A percentile compares a stretch with the other conserved stretches of the same genome.
phyloP scores from a whole-genome alignment of 2,888 invertebrate species.

The Melangyna quadrimaculata region DNA sequence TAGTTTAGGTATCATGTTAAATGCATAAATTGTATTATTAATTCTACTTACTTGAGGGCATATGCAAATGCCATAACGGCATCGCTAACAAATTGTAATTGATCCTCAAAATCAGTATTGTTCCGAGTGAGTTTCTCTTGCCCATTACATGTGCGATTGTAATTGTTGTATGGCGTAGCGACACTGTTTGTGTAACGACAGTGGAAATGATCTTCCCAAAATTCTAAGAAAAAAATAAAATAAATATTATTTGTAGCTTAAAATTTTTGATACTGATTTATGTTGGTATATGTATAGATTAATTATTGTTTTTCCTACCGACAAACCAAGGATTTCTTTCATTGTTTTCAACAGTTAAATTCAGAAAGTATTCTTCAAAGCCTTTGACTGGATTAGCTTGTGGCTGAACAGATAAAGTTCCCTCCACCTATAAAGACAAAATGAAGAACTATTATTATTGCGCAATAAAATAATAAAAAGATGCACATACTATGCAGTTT shows the following conservation, averaged over 20 bases:
- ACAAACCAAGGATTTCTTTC: constrained; percentile 97
- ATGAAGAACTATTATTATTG: neutral
- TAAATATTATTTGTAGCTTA: neutral
- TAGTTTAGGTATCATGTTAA: neutral
- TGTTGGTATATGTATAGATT: too few species aligned
- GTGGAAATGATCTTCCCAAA: constrained; percentile 96
- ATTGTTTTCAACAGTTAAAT: constrained; percentile 92
- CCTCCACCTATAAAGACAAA: constrained; percentile 84
- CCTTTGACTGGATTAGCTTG: constrained; percentile 94
- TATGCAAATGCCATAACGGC: constrained; percentile 97
- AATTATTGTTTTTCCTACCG: constrained; percentile 84
- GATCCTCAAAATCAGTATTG: constrained; percentile 94
- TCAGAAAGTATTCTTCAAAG: constrained; percentile 93
- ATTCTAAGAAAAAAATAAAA: constrained; percentile 84
- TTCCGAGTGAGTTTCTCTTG: constrained; percentile 87
- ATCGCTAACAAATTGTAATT: constrained; percentile 97
- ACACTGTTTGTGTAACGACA: constrained; percentile 92
- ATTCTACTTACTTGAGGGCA: constrained; percentile 86
- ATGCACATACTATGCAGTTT: too few species aligned
- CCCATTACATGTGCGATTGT: constrained; percentile 88
- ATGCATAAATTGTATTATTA: neutral
- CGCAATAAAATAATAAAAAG: neutral
- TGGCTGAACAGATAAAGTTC: constrained; percentile 97
- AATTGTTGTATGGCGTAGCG: constrained; percentile 91
- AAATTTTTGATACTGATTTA: neutral